Percentiles rank a stretch among this genome's conserved stretches.
Conservation (phyloP, 1,140 invertebrate genomes). For the Caenorhabditis tropicalis region DNA sequence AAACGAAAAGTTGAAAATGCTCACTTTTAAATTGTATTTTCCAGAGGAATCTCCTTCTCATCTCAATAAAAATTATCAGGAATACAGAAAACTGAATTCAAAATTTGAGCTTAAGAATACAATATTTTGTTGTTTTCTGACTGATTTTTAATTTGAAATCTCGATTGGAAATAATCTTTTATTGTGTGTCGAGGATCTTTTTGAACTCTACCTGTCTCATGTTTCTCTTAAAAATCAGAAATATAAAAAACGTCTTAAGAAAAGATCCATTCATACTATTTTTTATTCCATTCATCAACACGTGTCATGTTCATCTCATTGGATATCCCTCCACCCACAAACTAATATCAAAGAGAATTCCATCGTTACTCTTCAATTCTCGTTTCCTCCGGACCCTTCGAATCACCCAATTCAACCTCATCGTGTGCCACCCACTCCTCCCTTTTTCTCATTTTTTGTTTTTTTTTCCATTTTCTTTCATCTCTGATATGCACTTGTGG, state of each 20-base stretch:
- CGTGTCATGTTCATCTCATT: not conserved
- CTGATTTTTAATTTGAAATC: too few relatives aligned
- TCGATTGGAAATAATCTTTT: too few relatives aligned
- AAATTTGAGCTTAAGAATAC: too few relatives aligned
- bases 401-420: constrained; percentile 1
- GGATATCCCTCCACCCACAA: not conserved
- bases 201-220: too few relatives aligned
- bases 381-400: not conserved
- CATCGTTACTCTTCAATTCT: not conserved
- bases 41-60: too few relatives aligned
- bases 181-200: too few relatives aligned
- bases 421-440: constrained; percentile 5
- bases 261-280: not conserved
- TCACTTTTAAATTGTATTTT: not conserved
- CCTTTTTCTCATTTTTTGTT: not conserved
- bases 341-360: constrained; percentile 4
- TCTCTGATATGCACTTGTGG: constrained; percentile 30
- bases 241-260: not conserved
- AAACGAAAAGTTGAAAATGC: not conserved
- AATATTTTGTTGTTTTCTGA: too few relatives aligned
- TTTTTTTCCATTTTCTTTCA: constrained; percentile 14
- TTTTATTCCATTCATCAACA: not conserved
- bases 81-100: too few relatives aligned
- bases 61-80: too few relatives aligned
- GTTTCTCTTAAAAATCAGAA: not conserved